Base-by-base conservation (phyloP, 2,113 vertebrate species). In the Girardinichthys multiradiatus region DNA sequence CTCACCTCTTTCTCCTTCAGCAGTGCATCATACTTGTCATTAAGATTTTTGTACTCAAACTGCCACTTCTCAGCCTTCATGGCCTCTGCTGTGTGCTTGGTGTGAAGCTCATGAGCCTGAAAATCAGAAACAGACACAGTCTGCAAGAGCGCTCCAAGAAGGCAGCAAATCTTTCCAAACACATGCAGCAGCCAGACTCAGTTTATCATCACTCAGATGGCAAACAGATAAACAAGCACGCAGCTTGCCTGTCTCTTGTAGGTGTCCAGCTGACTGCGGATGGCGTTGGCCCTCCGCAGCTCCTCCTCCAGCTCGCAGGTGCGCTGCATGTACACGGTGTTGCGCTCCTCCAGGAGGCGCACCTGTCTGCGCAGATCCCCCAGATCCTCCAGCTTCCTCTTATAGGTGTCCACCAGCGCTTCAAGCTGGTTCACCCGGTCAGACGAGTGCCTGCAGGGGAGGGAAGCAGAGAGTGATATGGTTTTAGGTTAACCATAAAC, bases 301-400 rank as follows among this genome's bases (percentile, higher is more conserved):
- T 97, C 96, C 17, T 97, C 95, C 87, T 97, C 96, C 91, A 98
- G 95, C 90, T 96, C 95, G n/a, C 94, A 95, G 19, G 96, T 98
- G 75, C 96, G 95, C 88, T 97, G 95, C 65, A 97, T 96, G 76
- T 97, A 96, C 48, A 96, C 93, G 0, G 94, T 94, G 75, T 96
- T 98, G 29, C 95, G 87, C 83, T 98, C 96, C 91, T 98, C 96
- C 82, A 98, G 94, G 81, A 96, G 96, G 72, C 95, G 95, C 91
- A 98, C 96, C 82, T 97, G 96, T 33, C 96, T 84, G 35, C 96
- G 94, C 81, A 98, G 92, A 88, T 98, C 96, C 4, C 95, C 93
- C 87, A 98, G 91, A 80, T 98, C 96, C 62, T 97, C 96, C 83
- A 97, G 92, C 84, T 96, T 96, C 68, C 95, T 92, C 78, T 95